A percentile compares a stretch with the other conserved stretches of the same genome.
Evolutionary conservation across 2,888 invertebrate genomes (phyloP).

Genomic region (Tetragnatha montana): DNA sequence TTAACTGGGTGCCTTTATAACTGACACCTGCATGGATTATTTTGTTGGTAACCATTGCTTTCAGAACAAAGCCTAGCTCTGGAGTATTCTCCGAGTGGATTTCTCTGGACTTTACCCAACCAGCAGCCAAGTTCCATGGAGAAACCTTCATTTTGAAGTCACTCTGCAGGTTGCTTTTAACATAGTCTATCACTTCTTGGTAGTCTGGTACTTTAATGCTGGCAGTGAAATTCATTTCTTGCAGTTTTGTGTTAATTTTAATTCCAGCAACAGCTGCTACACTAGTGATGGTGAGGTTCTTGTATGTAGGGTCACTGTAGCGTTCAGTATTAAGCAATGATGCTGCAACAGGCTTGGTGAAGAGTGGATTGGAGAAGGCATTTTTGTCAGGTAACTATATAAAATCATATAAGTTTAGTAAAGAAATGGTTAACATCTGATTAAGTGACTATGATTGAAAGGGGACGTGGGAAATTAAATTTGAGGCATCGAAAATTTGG

Average conservation of each 20-base stretch:
- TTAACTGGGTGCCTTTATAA: conserved; percentile 91
- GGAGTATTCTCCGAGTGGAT: conserved; percentile 74
- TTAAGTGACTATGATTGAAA: no score
- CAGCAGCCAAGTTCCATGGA: conserved; percentile 74
- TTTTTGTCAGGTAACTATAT: conserved; percentile 34
- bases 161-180: conserved; percentile 51
- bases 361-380: conserved; percentile 47
- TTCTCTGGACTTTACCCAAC: conserved; percentile 75
- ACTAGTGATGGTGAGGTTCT: conserved; percentile 64
- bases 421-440: no score
- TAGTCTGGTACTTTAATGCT: conserved; percentile 16
- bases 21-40: conserved; percentile 83
- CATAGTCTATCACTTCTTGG: conserved; percentile 30
- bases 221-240: conserved; percentile 60
- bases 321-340: conserved; percentile 37
- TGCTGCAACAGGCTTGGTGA: conserved; percentile 25
- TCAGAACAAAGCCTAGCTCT: conserved; percentile 74
- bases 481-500: no score
- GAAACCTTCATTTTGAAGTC: conserved; percentile 65
- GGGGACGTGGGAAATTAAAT: no score
- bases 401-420: neutral
- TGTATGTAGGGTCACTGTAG: conserved; percentile 39
- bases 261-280: conserved; percentile 68
- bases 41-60: conserved; percentile 74
- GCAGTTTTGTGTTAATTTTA: conserved; percentile 66